phyloP scores from a whole-genome alignment of 2,113 vertebrate genomes.

The Pseudonaja textilis region DNA sequence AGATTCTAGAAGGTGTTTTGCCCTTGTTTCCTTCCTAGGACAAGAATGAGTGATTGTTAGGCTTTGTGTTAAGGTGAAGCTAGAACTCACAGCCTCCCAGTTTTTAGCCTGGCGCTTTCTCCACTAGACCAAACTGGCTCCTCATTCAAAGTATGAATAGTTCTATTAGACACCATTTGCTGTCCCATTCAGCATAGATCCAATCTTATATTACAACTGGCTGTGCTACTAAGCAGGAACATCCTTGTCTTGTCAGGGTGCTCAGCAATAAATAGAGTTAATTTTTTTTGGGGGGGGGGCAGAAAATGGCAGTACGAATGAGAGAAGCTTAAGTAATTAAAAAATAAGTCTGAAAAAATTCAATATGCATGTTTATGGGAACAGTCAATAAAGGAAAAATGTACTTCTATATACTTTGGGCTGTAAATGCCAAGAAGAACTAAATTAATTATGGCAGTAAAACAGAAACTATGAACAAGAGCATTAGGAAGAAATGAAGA shows the following conservation, averaged over 20 bases:
- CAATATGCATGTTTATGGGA: constrained; percentile 17
- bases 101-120: background rate
- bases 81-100: background rate
- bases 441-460: constrained; percentile 30
- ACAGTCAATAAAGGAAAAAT: constrained; percentile 8
- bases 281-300: background rate
- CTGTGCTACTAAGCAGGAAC: background rate
- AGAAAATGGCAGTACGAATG: background rate
- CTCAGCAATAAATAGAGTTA: constrained; percentile 9
- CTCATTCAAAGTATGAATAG: background rate
- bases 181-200: background rate
- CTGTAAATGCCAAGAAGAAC: constrained; percentile 22
- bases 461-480: constrained; percentile 29
- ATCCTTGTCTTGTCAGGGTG: background rate
- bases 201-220: background rate
- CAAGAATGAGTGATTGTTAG: background rate
- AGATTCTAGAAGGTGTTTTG: background rate
- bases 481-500: constrained; percentile 9
- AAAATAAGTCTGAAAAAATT: constrained; percentile 7
- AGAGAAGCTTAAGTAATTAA: background rate
- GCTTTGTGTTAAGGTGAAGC: background rate
- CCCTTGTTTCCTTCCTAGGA: background rate
- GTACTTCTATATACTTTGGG: constrained; percentile 13
- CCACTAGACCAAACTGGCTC: background rate
- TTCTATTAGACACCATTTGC: background rate